These are phyloP conservation scores for Crotalus tigris DNA, from an alignment of 2,113 vertebrate genomes.

Conservation along the genomic window DNA sequence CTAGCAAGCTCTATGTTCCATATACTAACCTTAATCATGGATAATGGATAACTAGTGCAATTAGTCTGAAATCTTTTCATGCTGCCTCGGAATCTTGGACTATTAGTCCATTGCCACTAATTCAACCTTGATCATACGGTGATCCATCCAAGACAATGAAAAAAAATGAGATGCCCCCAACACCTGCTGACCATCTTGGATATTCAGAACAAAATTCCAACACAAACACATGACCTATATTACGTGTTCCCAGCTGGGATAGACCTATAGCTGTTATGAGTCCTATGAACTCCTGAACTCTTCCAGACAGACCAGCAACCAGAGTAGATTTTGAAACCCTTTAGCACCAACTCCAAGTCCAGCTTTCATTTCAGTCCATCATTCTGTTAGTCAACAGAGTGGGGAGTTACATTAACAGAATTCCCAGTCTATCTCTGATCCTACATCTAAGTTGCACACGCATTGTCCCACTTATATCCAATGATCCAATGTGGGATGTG, in stretches of 20 bases:
- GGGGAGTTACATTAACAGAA: neutral
- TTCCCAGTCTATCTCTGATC: neutral
- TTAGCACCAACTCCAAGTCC: neutral
- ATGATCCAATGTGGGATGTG: neutral
- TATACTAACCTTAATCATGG: neutral
- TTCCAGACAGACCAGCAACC: neutral
- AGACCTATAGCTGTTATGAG: neutral
- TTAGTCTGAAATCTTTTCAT: neutral
- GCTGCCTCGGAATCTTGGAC: neutral
- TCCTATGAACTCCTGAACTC: neutral
- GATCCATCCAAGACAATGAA: neutral
- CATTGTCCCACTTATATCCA: neutral
- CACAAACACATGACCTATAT: neutral
- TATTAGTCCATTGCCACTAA: neutral
- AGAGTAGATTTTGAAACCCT: neutral
- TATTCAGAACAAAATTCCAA: neutral
- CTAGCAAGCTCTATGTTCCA: neutral
- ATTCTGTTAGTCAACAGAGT: neutral
- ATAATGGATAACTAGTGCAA: neutral
- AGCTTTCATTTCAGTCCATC: neutral
- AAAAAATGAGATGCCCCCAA: neutral
- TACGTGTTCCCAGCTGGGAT: neutral
- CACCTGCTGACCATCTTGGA: neutral
- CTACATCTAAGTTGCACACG: neutral
- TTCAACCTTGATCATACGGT: neutral